Evolutionary conservation across 2,113 vertebrate genomes (phyloP).

Genomic region (Leucopternis melanops): DNA sequence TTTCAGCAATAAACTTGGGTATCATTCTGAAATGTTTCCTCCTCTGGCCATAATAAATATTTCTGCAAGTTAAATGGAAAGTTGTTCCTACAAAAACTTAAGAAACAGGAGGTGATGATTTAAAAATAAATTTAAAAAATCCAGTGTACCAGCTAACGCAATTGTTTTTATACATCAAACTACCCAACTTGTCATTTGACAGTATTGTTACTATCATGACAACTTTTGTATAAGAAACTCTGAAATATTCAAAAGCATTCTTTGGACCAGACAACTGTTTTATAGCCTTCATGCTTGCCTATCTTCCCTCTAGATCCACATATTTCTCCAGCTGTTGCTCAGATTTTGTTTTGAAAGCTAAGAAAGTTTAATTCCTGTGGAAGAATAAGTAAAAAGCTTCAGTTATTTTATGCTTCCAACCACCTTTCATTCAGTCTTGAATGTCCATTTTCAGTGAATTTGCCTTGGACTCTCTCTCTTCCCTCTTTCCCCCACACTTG

Average conservation of each 20-base stretch:
- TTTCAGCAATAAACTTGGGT: neutral
- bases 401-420: neutral
- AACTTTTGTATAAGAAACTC: neutral
- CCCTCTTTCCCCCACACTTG: too few species aligned
- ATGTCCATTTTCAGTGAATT: neutral
- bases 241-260: neutral
- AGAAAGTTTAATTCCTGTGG: neutral
- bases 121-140: neutral
- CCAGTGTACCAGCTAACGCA: neutral
- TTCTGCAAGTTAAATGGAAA: neutral
- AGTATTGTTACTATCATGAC: neutral
- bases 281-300: neutral
- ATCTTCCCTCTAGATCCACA: neutral
- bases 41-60: neutral
- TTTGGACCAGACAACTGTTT: neutral
- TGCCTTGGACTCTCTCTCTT: too few species aligned
- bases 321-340: neutral
- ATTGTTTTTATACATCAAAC: neutral
- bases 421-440: neutral
- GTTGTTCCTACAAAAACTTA: neutral
- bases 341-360: neutral
- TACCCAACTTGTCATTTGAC: neutral
- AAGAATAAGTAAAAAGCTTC: neutral
- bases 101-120: neutral
- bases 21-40: neutral